Conservation (phyloP, 1,140 invertebrate genomes). For the Cyphomyrmex costatus region DNA sequence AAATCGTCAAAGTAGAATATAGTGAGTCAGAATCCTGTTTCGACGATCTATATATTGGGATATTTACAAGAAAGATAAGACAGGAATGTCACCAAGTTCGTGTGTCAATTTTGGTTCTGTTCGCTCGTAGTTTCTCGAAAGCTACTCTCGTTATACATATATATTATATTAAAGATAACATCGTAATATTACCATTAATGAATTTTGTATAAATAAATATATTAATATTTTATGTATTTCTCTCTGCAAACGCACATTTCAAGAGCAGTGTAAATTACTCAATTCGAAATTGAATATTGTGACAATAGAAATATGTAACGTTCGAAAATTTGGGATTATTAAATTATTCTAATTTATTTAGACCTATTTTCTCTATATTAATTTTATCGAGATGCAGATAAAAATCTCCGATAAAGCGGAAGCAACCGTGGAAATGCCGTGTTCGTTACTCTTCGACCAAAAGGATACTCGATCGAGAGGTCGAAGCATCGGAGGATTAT, state of each 20-base stretch:
- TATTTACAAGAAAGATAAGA: constrained; percentile 71
- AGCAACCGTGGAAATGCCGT: constrained; percentile 50
- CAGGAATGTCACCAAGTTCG: constrained; percentile 63
- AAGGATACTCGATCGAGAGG: constrained; percentile 74
- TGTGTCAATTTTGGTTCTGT: constrained; percentile 42
- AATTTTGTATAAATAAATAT: background rate
- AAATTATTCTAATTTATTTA: background rate
- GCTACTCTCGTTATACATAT: constrained; percentile 65
- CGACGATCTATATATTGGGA: constrained; percentile 69
- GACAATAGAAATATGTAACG: background rate
- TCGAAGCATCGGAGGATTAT: constrained; percentile 80
- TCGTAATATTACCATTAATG: background rate
- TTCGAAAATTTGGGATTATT: background rate
- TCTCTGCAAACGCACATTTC: background rate
- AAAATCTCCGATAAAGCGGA: constrained; percentile 41
- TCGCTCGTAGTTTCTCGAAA: constrained; percentile 38
- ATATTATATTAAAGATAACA: background rate
- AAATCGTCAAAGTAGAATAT: constrained; percentile 31
- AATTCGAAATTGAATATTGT: background rate
- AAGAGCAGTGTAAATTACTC: background rate
- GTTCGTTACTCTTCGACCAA: constrained; percentile 33
- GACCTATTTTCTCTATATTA: constrained; percentile 2
- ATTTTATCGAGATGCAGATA: constrained; percentile 43
- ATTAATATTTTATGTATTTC: background rate
- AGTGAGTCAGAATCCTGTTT: constrained; percentile 64